Conservation (phyloP, 2,797 vertebrate genomes). For the Myotis myotis region DNA sequence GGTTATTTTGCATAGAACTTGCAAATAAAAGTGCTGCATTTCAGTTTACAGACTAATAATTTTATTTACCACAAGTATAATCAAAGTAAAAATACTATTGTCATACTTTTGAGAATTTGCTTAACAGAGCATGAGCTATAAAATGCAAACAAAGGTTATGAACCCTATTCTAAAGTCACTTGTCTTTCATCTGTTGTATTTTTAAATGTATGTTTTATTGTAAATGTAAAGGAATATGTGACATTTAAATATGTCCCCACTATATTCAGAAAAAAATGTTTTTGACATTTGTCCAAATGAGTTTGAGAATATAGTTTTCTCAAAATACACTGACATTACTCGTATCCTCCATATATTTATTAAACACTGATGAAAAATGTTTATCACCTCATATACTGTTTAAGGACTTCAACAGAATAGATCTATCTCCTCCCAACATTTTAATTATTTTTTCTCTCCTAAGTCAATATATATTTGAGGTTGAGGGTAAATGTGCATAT, state of each 20-base stretch:
- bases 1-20: background rate
- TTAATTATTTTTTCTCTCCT: constrained; percentile 45
- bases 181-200: background rate
- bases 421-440: background rate
- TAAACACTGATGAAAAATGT: constrained; percentile 5
- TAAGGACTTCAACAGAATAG: background rate
- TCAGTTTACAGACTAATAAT: background rate
- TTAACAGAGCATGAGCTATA: constrained; percentile 12
- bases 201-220: constrained; percentile 41
- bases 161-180: background rate
- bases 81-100: background rate
- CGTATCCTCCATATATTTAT: background rate
- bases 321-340: background rate
- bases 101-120: constrained; percentile 28
- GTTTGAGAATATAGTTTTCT: constrained; percentile 35
- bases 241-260: background rate
- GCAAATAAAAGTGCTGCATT: constrained; percentile 41
- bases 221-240: background rate
- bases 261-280: constrained; percentile 31
- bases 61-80: constrained; percentile 25
- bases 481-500: background rate
- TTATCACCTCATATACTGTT: background rate
- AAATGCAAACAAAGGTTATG: background rate
- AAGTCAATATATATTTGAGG: background rate
- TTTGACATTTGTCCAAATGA: constrained; percentile 49